phyloP scores from a whole-genome alignment of 2,113 vertebrate genomes.

The Corvus hawaiiensis region DNA sequence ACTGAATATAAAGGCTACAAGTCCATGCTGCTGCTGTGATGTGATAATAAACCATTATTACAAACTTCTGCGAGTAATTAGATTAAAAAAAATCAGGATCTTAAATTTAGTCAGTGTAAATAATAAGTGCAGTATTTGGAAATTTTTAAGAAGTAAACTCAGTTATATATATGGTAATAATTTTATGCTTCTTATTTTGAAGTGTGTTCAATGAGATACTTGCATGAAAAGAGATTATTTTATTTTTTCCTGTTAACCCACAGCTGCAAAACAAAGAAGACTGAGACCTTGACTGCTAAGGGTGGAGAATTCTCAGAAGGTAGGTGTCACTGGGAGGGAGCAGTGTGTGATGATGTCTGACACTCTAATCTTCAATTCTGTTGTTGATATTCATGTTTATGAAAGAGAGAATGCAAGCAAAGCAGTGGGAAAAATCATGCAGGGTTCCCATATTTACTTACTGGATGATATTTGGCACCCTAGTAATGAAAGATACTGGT shows the following conservation, averaged over 20 bases:
- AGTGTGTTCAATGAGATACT: not conserved
- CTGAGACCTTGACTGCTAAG: not conserved
- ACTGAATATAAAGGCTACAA: not conserved
- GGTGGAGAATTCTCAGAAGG: not conserved
- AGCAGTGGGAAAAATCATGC: not conserved
- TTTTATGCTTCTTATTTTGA: not conserved
- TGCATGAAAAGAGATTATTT: not conserved
- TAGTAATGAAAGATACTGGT: not conserved
- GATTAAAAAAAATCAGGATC: not conserved
- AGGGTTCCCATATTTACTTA: not conserved
- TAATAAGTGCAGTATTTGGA: not conserved
- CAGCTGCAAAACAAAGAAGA: not conserved
- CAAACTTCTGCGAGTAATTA: not conserved
- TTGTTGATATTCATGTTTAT: not conserved
- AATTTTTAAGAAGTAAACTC: not conserved
- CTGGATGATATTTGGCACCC: not conserved
- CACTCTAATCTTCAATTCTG: not conserved
- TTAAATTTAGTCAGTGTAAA: not conserved
- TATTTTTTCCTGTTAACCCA: not conserved
- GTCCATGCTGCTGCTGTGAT: not conserved
- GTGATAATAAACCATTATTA: not conserved
- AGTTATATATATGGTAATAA: not conserved
- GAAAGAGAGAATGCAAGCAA: not conserved
- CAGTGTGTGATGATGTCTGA: not conserved
- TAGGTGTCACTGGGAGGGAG: not conserved